Evolutionary conservation across 2,888 invertebrate species (phyloP).

Genomic region (Acleris sparsana): DNA sequence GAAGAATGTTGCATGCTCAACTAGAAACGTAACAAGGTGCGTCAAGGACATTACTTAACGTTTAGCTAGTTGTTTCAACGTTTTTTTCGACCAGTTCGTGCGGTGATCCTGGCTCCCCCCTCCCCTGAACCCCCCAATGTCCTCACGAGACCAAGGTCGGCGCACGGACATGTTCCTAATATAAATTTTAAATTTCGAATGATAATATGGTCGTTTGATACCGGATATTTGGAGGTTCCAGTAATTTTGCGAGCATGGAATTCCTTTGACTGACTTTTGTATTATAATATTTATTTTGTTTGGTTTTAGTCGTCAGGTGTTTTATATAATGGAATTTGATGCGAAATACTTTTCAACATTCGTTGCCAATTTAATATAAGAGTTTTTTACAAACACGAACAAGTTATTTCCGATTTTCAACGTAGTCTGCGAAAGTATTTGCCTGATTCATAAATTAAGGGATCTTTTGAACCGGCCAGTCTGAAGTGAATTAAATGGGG

Average conservation of each 20-base stretch:
- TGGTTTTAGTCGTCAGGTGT: not conserved
- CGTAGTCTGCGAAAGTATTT: not conserved
- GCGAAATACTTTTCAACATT: not conserved
- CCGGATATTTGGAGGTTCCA: conserved; percentile 60
- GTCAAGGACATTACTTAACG: conserved; percentile 71
- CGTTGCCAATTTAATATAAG: not conserved
- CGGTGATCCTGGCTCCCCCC: conserved; percentile 47
- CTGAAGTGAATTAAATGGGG: conserved; percentile 6
- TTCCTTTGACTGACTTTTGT: conserved; percentile 17
- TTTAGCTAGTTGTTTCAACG: conserved; percentile 58
- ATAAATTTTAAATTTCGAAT: conserved; percentile 54
- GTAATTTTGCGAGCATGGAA: conserved; percentile 45
- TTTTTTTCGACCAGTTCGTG: conserved; percentile 61
- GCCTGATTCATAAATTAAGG: not conserved
- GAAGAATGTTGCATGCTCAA: conserved; percentile 46
- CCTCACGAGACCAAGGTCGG: conserved; percentile 64
- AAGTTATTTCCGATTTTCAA: not conserved
- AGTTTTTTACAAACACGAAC: not conserved
- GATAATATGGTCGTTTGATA: conserved; percentile 61
- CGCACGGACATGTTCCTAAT: conserved; percentile 63
- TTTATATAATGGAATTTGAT: conserved; percentile 9
- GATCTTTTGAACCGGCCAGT: not conserved
- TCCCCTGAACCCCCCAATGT: conserved; percentile 46
- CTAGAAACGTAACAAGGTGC: conserved; percentile 66
- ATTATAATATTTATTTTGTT: not conserved